phyloP scores from a whole-genome alignment of 1,140 invertebrate genomes.

The Melanaphis sacchari region DNA sequence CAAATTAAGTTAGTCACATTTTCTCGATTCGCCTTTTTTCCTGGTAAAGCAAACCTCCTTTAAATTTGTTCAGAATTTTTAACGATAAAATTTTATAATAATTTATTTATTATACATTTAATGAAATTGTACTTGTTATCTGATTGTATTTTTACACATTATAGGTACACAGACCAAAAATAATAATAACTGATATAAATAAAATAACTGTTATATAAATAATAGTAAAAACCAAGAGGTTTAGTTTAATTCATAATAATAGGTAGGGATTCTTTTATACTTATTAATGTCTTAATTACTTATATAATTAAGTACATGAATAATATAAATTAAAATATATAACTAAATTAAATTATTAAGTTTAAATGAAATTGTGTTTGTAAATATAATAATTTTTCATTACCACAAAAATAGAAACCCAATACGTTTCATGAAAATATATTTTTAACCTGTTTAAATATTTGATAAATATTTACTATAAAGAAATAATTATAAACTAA shows the following conservation, averaged over 20 bases:
- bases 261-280: too few species aligned
- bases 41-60: not conserved
- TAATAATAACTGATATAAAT: slow-evolving; percentile 11
- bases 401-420: not conserved
- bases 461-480: not conserved
- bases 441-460: not conserved
- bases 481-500: not conserved
- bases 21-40: not conserved
- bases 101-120: not conserved
- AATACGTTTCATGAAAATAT: not conserved
- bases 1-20: not conserved
- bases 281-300: too few species aligned
- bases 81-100: not conserved
- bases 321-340: too few species aligned
- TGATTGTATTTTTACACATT: not conserved
- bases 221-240: slow-evolving; percentile 38
- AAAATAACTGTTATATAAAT: not conserved
- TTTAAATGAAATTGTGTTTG: not conserved
- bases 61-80: not conserved
- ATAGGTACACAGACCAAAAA: not conserved
- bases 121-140: not conserved
- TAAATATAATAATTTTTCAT: not conserved
- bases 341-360: too few species aligned
- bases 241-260: not conserved
- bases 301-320: too few species aligned